A percentile compares a stretch with the other conserved stretches of the same genome.
Evolutionary conservation across 2,888 invertebrate genomes (phyloP).

Genomic region (Hypercompe scribonia): DNA sequence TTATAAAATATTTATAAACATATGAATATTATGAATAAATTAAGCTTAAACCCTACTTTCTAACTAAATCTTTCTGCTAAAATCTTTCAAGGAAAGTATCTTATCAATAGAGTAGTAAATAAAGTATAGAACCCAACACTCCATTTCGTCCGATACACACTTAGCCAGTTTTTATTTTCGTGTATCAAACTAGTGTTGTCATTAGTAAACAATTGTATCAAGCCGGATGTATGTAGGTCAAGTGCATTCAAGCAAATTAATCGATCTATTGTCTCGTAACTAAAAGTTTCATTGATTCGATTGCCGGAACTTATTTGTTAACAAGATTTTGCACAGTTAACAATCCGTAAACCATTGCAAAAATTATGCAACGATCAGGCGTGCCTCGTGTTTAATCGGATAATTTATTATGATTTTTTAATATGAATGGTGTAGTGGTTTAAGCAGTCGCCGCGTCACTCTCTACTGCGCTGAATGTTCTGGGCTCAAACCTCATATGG

Average conservation of each 20-base stretch:
- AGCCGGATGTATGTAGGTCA: conserved; percentile 50
- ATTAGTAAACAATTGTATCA: conserved; percentile 18
- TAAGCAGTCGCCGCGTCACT: no score
- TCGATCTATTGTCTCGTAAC: conserved; percentile 38
- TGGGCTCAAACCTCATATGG: no score
- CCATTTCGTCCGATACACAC: not conserved
- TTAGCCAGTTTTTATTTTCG: not conserved
- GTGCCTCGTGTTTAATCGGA: not conserved
- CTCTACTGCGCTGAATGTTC: no score
- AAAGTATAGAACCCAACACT: not conserved
- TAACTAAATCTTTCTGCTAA: no score
- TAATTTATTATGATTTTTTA: not conserved
- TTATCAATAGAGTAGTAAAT: not conserved
- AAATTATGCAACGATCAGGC: conserved; percentile 21
- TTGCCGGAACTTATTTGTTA: conserved; percentile 41
- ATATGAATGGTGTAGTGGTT: no score
- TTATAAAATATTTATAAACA: no score
- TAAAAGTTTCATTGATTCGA: conserved; percentile 16
- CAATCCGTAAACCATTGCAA: conserved; percentile 13
- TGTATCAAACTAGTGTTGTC: conserved; percentile 20
- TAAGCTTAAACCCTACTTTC: no score
- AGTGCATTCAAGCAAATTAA: conserved; percentile 44
- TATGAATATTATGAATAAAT: no score
- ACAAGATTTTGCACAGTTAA: conserved; percentile 26
- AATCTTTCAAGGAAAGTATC: no score